Conservation (phyloP, 2,113 vertebrate species). For the Pygoscelis antarcticus region DNA sequence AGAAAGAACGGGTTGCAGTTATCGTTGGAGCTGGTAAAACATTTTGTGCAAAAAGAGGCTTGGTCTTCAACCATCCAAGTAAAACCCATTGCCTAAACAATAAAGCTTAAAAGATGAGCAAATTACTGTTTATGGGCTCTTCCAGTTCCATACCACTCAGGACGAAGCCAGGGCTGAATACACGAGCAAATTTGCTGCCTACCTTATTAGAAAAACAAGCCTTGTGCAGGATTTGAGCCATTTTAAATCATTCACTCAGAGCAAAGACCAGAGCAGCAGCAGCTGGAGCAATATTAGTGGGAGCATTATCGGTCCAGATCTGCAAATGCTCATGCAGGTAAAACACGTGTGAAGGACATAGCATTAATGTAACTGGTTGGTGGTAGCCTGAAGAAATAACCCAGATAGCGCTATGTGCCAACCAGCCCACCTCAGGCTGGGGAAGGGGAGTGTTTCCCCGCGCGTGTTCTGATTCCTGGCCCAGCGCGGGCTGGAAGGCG, state of each 20-base stretch:
- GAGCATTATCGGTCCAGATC: not conserved
- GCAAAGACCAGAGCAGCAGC: not conserved
- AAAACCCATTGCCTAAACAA: slow-evolving; percentile 29
- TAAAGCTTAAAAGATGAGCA: slow-evolving; percentile 46
- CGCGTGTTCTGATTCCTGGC: not conserved
- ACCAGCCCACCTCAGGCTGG: not conserved
- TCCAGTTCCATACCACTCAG: not conserved
- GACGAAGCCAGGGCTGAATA: not conserved
- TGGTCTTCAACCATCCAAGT: slow-evolving; percentile 18
- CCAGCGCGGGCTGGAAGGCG: not conserved
- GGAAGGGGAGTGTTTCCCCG: not conserved
- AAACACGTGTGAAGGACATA: not conserved
- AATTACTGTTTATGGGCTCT: slow-evolving; percentile 35
- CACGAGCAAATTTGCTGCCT: not conserved
- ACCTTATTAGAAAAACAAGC: slow-evolving; percentile 3
- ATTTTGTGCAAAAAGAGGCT: not conserved
- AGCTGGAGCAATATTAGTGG: not conserved
- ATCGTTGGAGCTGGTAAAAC: slow-evolving; percentile 8
- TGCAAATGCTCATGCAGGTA: not conserved
- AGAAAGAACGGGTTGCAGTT: slow-evolving; percentile 13
- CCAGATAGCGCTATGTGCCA: not conserved
- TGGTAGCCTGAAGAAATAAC: not conserved
- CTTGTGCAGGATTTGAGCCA: not conserved
- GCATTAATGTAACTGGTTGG: not conserved
- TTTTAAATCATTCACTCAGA: slow-evolving; percentile 1